Evolutionary conservation across 2,113 vertebrate species (phyloP).

Genomic region (Python bivittatus): DNA sequence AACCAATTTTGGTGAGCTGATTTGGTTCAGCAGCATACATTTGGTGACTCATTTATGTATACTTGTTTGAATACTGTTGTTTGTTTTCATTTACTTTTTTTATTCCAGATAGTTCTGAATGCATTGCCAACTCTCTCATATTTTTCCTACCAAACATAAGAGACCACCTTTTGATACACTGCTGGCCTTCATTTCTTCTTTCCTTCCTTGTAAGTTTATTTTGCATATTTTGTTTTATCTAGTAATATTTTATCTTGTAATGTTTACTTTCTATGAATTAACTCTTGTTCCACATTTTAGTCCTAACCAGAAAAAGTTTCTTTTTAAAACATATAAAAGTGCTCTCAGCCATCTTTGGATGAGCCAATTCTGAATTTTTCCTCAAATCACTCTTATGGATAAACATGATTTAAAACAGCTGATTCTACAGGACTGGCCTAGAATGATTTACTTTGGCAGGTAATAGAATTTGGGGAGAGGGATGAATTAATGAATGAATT

Average conservation of each 20-base stretch:
- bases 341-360: background rate
- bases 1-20: constrained; percentile 26
- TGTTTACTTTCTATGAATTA: background rate
- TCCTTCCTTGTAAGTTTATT: background rate
- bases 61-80: background rate
- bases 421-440: background rate
- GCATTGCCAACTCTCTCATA: background rate
- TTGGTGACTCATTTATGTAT: constrained; percentile 6
- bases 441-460: background rate
- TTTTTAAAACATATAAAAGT: background rate
- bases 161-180: background rate
- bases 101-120: background rate
- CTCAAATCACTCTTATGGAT: background rate
- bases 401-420: background rate
- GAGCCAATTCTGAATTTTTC: background rate
- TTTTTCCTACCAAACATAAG: background rate
- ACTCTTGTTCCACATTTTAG: background rate
- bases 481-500: background rate
- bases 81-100: constrained; percentile 24
- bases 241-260: background rate
- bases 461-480: background rate
- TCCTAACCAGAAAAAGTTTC: too few relatives aligned
- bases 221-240: background rate
- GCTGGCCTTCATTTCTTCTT: background rate
- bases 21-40: constrained; percentile 9